Evolutionary conservation across 2,113 vertebrate genomes (phyloP), one percentile per base, ranked within the genome.

Genomic region (Mormoops blainvillei): DNA sequence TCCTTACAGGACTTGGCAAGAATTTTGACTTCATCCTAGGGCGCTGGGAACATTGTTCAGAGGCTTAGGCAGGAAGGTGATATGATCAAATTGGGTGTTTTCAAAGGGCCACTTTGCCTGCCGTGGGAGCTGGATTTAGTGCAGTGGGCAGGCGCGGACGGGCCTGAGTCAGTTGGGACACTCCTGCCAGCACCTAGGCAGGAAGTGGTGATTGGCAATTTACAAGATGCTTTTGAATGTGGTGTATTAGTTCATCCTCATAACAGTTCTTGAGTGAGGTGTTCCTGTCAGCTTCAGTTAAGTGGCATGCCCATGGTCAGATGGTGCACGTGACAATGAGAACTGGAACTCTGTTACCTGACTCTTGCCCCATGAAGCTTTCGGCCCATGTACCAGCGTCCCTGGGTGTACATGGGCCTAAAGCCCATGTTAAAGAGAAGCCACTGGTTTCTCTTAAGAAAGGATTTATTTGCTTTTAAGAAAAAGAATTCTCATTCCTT

Each of bases 401-500:
- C 38, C 33, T 74, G 50, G 50, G 65, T 70, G 6, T 63, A 31
- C n/a, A n/a, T n/a, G n/a, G n/a, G n/a, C n/a, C n/a, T n/a, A n/a
- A n/a, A n/a, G n/a, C n/a, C n/a, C n/a, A n/a, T n/a, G n/a, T n/a
- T n/a, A n/a, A n/a, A n/a, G n/a, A n/a, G n/a, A n/a, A 7, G 33
- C 41, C 16, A 12, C 31, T 48, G 36, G 4, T 77, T 89, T 74
- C 48, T 82, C 31, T 50, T 94, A 33, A n/a, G 88, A 77, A 63
- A 61, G 14, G 38, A 52, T 87, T 48, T 68, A 52, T 87, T 48
- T 68, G n/a, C 41, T 88, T 83, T 68, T 50, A 74, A 81, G 82
- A 87, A 95, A 81, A 41, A 43, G 48, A 92, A 65, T 48, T 89
- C 36, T 65, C 65, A 78, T 85, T 65, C 33, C 71, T 89, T 80